Conservation (phyloP, 2,888 invertebrate genomes). For the Physocephala rufipes region DNA sequence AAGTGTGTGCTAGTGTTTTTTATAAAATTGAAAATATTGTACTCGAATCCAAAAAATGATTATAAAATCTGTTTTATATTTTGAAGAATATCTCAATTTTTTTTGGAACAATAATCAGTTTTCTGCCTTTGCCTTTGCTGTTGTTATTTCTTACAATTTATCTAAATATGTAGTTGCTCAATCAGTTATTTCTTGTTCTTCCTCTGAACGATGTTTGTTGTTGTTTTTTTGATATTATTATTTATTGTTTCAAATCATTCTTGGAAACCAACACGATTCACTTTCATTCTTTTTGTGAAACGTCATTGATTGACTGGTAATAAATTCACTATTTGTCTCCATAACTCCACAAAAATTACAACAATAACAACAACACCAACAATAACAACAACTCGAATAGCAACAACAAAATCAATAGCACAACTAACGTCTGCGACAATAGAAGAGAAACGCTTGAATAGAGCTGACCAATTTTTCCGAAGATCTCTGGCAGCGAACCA, state of each 20-base stretch:
- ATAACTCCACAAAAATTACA: conserved; percentile 33
- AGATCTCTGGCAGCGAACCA: conserved; percentile 3
- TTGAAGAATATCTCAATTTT: too few relatives aligned
- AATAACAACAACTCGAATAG: background rate
- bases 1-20: too few relatives aligned
- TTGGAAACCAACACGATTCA: background rate
- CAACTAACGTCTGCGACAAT: conserved; percentile 21
- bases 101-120: background rate
- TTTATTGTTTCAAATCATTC: background rate
- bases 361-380: too few relatives aligned
- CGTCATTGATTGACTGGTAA: conserved; percentile 43
- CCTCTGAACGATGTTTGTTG: background rate
- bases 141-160: too few relatives aligned
- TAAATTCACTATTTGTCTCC: conserved; percentile 62
- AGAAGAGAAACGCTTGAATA: conserved; percentile 19
- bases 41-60: too few relatives aligned
- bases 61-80: too few relatives aligned
- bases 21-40: too few relatives aligned
- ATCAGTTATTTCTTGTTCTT: background rate
- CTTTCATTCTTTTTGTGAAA: conserved; percentile 7
- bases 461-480: too few relatives aligned
- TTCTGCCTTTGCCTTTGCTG: conserved; percentile 29
- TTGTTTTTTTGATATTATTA: conserved; percentile 12
- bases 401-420: conserved; percentile 10
- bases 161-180: too few relatives aligned